Evolutionary conservation across 2,113 vertebrate genomes (phyloP), one percentile per base, ranked within the genome.

Genomic region (Rissa tridactyla): DNA sequence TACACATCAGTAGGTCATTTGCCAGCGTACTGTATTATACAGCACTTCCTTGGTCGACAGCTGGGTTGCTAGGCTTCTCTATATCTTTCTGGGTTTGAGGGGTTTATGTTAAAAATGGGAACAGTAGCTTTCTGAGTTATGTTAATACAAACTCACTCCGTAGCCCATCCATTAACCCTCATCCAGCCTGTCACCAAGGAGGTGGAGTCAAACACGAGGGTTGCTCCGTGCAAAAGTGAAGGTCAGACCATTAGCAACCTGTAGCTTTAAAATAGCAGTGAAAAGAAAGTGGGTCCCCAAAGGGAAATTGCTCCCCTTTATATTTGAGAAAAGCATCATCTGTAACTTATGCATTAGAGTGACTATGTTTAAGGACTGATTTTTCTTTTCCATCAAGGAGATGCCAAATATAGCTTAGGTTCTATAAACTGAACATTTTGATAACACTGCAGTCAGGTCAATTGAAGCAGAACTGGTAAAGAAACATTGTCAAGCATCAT

Each of bases 391-490:
- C 22, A 62, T 81, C 81, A 94, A 60, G 81, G 79, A 96, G 72
- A 84, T 49, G 55, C 52, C 27, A 88, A 93, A 80, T 85, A 69
- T 40, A 81, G 47, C 54, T 91, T 84, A 73, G 60, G 38, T 84
- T 91, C 62, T 91, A 82, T 80, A 95, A 92, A 94, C 16, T 42
- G 77, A 81, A 88, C 83, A 83, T 92, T 95, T 89, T 91, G 91
- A 96, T 96, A 95, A 93, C 73, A 78, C 71, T 83, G 55, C 82
- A 96, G 69, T 94, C 91, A 86, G 79, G 84, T 92, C 96, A 92
- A 36, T 61, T 95, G 92, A 88, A 94, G 86, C 91, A 82, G 76
- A 92, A 94, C 92, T 55, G 51, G 52, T 92, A 77, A n/a, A 96
- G 91, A 83, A 96, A 72, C 66, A 91, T 81, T 95, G 91, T 86